Percentiles rank a stretch among this genome's conserved stretches.
These are phyloP conservation scores for Cirrhinus molitorella DNA, from an alignment of 2,797 vertebrate species.

Conservation along the genomic window DNA sequence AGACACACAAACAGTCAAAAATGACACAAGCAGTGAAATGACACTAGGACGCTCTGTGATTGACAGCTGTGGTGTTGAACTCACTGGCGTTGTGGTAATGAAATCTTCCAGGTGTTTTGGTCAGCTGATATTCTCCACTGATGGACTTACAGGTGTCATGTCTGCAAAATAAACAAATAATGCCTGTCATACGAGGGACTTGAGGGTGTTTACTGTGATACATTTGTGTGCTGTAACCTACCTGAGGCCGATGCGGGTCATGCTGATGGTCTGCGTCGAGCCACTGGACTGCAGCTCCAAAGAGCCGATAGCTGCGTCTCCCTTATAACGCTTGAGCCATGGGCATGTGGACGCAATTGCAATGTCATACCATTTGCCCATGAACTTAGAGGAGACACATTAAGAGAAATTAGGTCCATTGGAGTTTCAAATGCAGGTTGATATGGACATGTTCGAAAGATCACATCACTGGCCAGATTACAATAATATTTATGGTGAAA, in stretches of 20 bases:
- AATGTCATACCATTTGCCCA: conserved; percentile 89
- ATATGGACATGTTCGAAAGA: no score
- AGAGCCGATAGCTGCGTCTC: conserved; percentile 76
- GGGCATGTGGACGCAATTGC: conserved; percentile 80
- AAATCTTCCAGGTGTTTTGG: conserved; percentile 74
- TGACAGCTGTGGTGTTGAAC: conserved; percentile 34
- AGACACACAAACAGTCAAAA: conserved; percentile 8
- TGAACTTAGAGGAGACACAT: conserved; percentile 75
- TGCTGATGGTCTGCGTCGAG: conserved; percentile 62
- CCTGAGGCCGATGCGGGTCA: conserved; percentile 65
- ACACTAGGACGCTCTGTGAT: not conserved
- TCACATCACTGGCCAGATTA: no score
- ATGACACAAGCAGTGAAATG: not conserved
- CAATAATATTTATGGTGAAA: no score
- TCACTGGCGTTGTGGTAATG: conserved; percentile 69
- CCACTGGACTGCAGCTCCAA: conserved; percentile 72
- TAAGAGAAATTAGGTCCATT: no score
- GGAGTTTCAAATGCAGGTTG: no score
- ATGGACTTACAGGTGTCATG: conserved; percentile 69
- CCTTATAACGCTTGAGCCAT: conserved; percentile 71
- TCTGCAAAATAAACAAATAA: conserved; percentile 61
- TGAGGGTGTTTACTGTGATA: no score
- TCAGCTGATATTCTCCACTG: conserved; percentile 69
- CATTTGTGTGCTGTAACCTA: conserved; percentile 48
- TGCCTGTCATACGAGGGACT: not conserved